These are phyloP conservation scores for Pica pica DNA, from an alignment of 2,113 vertebrate species.

Conservation along the genomic window DNA sequence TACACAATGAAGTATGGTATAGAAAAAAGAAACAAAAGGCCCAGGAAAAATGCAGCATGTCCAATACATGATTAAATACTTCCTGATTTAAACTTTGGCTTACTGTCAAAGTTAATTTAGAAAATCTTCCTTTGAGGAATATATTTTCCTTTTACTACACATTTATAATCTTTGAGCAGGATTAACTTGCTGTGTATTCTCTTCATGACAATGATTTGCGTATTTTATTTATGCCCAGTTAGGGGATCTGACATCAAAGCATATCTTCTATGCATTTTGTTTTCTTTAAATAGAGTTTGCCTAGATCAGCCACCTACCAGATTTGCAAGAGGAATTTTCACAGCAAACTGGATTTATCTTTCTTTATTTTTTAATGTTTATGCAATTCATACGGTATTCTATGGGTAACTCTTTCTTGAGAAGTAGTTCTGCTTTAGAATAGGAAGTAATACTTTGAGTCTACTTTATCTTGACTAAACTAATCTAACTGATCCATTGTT, in stretches of 20 bases:
- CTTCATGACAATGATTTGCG: background rate
- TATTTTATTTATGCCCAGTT: background rate
- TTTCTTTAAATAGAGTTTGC: background rate
- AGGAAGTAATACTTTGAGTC: background rate
- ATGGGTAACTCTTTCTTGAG: background rate
- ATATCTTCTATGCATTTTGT: background rate
- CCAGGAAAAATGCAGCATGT: background rate
- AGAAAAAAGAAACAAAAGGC: background rate
- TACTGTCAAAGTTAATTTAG: slow-evolving; percentile 13
- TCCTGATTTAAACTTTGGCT: background rate
- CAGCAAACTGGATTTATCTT: background rate
- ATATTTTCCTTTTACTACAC: background rate
- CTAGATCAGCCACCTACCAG: background rate
- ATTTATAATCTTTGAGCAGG: background rate
- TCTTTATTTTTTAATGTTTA: background rate
- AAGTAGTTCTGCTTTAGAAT: background rate
- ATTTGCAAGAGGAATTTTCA: background rate
- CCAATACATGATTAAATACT: background rate
- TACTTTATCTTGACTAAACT: background rate
- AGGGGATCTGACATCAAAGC: background rate
- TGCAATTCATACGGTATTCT: background rate
- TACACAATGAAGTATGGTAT: background rate
- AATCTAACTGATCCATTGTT: background rate
- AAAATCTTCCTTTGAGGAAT: slow-evolving; percentile 13
- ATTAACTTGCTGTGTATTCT: background rate